A percentile compares a stretch with the other conserved stretches of the same genome.
Evolutionary conservation across 1,140 invertebrate species (phyloP).

Genomic region (Spodoptera litura): DNA sequence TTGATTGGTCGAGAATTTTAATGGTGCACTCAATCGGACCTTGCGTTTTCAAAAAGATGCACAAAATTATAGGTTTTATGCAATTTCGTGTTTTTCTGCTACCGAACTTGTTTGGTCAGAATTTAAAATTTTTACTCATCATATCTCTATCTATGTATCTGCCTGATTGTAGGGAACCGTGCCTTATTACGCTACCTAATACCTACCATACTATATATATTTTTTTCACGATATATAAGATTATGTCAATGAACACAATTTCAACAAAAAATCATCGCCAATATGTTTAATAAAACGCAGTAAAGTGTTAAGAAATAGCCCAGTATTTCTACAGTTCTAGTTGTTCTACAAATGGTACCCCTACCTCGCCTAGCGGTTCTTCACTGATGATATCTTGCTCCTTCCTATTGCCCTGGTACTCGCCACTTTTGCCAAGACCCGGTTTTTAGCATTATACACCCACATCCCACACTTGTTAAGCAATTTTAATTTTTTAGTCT

Average conservation of each 20-base stretch:
- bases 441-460: conserved; percentile 29
- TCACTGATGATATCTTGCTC: conserved; percentile 52
- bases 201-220: too few species aligned
- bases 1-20: conserved; percentile 44
- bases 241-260: too few species aligned
- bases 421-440: conserved; percentile 42
- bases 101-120: neutral
- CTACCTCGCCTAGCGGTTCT: conserved; percentile 53
- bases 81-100: neutral
- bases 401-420: conserved; percentile 57
- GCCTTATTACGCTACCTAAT: too few species aligned
- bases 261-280: too few species aligned
- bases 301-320: neutral
- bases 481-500: too few species aligned
- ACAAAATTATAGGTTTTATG: neutral
- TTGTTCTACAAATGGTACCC: neutral
- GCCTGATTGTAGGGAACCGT: too few species aligned
- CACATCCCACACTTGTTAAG: neutral
- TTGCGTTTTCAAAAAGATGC: conserved; percentile 18
- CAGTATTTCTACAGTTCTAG: too few species aligned
- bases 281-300: neutral
- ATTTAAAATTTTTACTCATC: neutral
- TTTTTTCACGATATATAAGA: too few species aligned
- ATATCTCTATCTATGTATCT: too few species aligned
- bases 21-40: conserved; percentile 18